Evolutionary conservation across 2,797 vertebrate species (phyloP), one percentile per base, ranked within the genome.

Genomic region (Sebastes nivosus): DNA sequence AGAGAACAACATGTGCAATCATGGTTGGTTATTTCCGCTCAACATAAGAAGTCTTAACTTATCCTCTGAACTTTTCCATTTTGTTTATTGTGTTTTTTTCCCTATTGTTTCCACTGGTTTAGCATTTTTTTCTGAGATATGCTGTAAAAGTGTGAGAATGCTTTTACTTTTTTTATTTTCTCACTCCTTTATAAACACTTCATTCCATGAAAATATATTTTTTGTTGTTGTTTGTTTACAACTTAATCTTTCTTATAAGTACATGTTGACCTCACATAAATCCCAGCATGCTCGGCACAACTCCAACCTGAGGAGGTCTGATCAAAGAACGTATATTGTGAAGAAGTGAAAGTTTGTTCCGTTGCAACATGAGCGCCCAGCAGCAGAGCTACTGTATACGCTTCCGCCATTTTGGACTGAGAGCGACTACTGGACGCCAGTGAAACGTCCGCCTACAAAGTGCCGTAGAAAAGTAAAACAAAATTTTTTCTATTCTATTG

Each of bases 401-500:
- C 25, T 27, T 27, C 25, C 5, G 2, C 38, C 14, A 16, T 42
- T 42, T 42, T 42, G 38, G 38, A 42, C 38, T 42, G 38, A 42
- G 0, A 42, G 38, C 38, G 14, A 42, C 38, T 16, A 16, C 38
- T 0, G 0, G 14, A 42, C 1, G 38, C 38, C 38, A 42, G 38
- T 42, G 0, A 42, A 42, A 42, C 38, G 0, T 42, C 0, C 0
- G 0, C 0, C 38, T 42, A 42, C 0, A 42, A 42, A 42, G 38
- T 42, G 1, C 0, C 0, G 14, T 42, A 16, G 0, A 16, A 16
- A 42, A 42, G 38, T 42, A 42, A 42, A 42, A 42, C 38, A 42
- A 42, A 5, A 0, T 38, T 38, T 0, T 42, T 42, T 42, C 38
- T 42, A 42, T 42, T 42, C 0, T 1, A 16, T 42, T 16, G 0